A percentile compares a stretch with the other conserved stretches of the same genome.
phyloP scores from a whole-genome alignment of 2,888 invertebrate genomes.

The Noctua fimbriata region DNA sequence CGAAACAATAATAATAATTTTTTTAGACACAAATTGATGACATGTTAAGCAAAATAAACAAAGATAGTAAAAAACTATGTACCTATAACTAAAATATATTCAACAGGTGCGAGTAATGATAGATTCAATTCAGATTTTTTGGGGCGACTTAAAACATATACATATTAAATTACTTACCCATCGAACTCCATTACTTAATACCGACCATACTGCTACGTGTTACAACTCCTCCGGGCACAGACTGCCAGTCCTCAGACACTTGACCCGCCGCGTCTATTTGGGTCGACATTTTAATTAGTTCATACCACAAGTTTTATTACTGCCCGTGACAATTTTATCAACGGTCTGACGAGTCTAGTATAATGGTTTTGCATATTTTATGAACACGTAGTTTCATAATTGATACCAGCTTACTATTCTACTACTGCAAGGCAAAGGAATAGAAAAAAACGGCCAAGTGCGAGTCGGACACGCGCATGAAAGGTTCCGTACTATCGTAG shows the following conservation, averaged over 20 bases:
- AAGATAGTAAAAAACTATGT: too few species aligned
- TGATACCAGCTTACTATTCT: not conserved
- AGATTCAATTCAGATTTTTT: too few species aligned
- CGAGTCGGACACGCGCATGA: too few species aligned
- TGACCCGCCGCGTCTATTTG: slow-evolving; percentile 69
- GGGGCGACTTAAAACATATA: too few species aligned
- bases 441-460: too few species aligned
- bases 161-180: not conserved
- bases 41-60: too few species aligned
- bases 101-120: too few species aligned
- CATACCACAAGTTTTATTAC: slow-evolving; percentile 60
- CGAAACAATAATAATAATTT: too few species aligned
- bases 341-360: slow-evolving; percentile 20
- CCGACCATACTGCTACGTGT: slow-evolving; percentile 21
- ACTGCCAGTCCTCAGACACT: slow-evolving; percentile 64
- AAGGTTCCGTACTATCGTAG: too few species aligned
- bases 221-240: slow-evolving; percentile 14
- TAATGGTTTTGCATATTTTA: slow-evolving; percentile 22
- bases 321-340: slow-evolving; percentile 48
- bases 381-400: slow-evolving; percentile 1
- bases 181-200: slow-evolving; percentile 22
- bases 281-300: slow-evolving; percentile 74
- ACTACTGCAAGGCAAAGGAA: not conserved
- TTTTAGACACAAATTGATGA: too few species aligned
- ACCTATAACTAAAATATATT: too few species aligned